Evolutionary conservation across 2,888 invertebrate species (phyloP), one percentile per base, ranked within the genome.

Genomic region (Drosophila basisetae): DNA sequence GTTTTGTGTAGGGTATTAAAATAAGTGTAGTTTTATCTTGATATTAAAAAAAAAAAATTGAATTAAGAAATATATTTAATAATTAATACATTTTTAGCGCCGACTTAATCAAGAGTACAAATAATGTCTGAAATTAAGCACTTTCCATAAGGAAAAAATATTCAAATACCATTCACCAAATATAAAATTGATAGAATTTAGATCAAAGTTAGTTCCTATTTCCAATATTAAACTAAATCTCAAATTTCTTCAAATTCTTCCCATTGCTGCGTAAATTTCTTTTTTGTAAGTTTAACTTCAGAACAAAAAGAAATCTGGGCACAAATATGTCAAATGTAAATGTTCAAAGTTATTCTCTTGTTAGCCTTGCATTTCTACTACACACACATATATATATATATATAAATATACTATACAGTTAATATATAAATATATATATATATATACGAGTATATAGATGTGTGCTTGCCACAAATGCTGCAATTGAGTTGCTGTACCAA

Each of bases 401-500:
- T 47, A 22, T 7, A 47, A 10, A 25, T 50, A 55, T 53, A 59
- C 49, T 47, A n/a, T 65, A n/a, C 3, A 28, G 37, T 66, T 11
- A 28, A 22, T 64, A 18, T 52, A 37, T 37, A 47, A 43, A 39
- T 25, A 22, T 30, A 18, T 28, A 28, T 28, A 30, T 30, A 30
- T 28, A 28, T 43, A 35, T 41, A 53, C n/a, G n/a, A n/a, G n/a
- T 59, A 25, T 25, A 22, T 22, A 18, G 16, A 2, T 41, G 28
- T 50, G 11, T 37, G 53, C 28, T 16, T 54, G 61, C 13, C 39
- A 49, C 66, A 60, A 64, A 49, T 56, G 67, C 62, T 80, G 72
- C 55, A 68, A 69, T 76, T 68, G 78, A 68, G 73, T 28, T 65
- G 28, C 30, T 60, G 49, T 53, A 28, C 41, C 41, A 18, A 68